A percentile compares a stretch with the other conserved stretches of the same genome.
phyloP scores from a whole-genome alignment of 30 jellyfish, hydroid and myxozoan genomes.

The Hydractinia symbiolongicarpus region DNA sequence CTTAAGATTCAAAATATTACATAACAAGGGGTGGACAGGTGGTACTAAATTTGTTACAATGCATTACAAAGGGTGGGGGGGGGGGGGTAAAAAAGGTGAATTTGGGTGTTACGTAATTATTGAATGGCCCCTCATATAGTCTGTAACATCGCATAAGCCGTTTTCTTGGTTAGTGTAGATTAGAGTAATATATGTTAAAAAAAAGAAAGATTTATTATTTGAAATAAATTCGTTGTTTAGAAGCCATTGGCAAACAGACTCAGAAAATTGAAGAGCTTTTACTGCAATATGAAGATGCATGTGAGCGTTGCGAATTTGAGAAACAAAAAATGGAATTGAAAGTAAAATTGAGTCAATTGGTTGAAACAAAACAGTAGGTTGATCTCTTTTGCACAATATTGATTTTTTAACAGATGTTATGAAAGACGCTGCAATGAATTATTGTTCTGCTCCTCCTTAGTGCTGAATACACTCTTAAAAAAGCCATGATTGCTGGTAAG shows the following conservation, averaged over 20 bases:
- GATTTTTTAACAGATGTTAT: too few relatives aligned
- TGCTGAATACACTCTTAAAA: conserved; percentile 29
- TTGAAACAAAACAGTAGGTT: conserved; percentile 87
- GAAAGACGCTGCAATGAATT: neutral
- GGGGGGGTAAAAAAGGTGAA: too few relatives aligned
- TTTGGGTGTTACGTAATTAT: too few relatives aligned
- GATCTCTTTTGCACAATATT: neutral
- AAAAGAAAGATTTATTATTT: too few relatives aligned
- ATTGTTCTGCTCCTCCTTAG: neutral
- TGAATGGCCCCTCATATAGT: too few relatives aligned
- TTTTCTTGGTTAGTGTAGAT: too few relatives aligned
- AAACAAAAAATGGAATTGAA: conserved; percentile 46
- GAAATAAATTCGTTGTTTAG: conserved; percentile 13
- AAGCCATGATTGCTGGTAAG: neutral
- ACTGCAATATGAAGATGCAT: conserved; percentile 79
- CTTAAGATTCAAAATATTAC: too few relatives aligned
- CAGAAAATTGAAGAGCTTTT: conserved; percentile 53
- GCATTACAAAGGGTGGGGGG: too few relatives aligned
- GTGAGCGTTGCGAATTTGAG: conserved; percentile 71
- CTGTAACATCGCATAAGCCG: too few relatives aligned
- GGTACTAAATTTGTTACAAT: too few relatives aligned
- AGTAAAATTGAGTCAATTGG: conserved; percentile 56
- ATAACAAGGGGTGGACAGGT: too few relatives aligned
- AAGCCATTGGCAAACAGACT: conserved; percentile 53
- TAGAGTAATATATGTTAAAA: too few relatives aligned